phyloP scores from a whole-genome alignment of 2,797 vertebrate species.

The Cossypha niveicapilla region DNA sequence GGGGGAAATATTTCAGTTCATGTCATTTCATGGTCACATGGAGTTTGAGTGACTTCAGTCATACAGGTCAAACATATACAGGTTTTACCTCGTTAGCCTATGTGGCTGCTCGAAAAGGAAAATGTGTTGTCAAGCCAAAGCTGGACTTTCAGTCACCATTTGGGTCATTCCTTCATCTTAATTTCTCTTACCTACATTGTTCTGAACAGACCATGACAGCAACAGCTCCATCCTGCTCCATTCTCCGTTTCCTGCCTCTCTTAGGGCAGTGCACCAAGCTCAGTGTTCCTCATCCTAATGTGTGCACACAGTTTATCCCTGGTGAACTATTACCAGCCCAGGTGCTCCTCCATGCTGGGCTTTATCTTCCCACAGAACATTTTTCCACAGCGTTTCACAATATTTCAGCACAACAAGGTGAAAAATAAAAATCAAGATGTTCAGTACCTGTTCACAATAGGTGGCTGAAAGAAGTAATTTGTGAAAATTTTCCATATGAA shows the following conservation, averaged over 20 bases:
- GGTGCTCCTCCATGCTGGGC: not conserved
- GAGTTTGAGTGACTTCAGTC: not conserved
- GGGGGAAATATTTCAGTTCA: not conserved
- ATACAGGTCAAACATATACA: not conserved
- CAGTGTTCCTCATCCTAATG: not conserved
- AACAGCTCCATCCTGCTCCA: not conserved
- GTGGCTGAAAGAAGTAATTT: not conserved
- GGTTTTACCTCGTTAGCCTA: not conserved
- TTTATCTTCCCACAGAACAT: not conserved
- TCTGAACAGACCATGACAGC: not conserved
- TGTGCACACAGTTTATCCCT: not conserved
- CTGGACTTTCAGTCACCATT: not conserved
- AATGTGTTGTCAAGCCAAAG: not conserved
- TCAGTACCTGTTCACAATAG: not conserved
- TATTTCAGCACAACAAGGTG: not conserved
- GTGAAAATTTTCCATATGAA: not conserved
- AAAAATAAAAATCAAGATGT: not conserved
- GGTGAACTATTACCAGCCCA: not conserved
- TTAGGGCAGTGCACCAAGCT: not conserved
- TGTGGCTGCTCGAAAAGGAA: not conserved
- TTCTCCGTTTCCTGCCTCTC: not conserved
- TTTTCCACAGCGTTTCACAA: not conserved
- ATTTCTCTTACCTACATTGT: not conserved
- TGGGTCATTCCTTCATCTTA: not conserved
- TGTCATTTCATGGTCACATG: too few species aligned